Conservation (phyloP, 1,140 invertebrate species). For the Eciton burchellii region DNA sequence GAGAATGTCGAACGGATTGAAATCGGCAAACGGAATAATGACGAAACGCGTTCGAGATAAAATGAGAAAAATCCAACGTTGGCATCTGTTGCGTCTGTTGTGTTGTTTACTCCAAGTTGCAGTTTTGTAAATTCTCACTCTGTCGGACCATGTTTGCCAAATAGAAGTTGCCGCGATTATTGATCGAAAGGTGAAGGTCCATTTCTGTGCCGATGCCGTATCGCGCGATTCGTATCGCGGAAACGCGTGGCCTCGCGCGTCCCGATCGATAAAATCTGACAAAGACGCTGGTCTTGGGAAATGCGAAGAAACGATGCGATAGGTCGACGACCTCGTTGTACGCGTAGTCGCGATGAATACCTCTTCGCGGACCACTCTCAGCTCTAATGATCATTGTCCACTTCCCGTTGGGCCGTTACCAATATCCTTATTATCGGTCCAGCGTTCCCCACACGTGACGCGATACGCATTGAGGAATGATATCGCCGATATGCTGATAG, state of each 20-base stretch:
- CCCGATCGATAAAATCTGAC: neutral
- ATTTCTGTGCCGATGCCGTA: no score
- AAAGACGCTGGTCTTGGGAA: conserved; percentile 35
- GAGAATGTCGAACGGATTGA: conserved; percentile 23
- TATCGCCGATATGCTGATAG: conserved; percentile 17
- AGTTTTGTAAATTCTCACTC: neutral
- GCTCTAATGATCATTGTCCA: conserved; percentile 76
- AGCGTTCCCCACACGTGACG: conserved; percentile 59
- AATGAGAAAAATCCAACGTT: neutral
- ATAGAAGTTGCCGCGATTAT: neutral
- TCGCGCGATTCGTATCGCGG: neutral
- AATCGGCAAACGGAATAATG: neutral
- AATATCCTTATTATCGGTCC: conserved; percentile 78
- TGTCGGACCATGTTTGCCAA: neutral
- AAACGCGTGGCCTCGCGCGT: conserved; percentile 4
- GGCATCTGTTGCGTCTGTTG: neutral
- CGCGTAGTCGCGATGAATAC: conserved; percentile 64
- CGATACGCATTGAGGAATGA: conserved; percentile 39
- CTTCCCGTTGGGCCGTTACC: conserved; percentile 72
- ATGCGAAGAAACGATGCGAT: conserved; percentile 37
- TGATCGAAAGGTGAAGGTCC: neutral
- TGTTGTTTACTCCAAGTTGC: neutral
- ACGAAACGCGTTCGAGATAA: no score
- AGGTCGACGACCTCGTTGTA: conserved; percentile 63
- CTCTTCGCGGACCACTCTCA: conserved; percentile 67